A percentile compares a stretch with the other conserved stretches of the same genome.
Evolutionary conservation across 1,140 invertebrate species (phyloP).

Genomic region (Pachyrhynchus sulphureomaculatus): DNA sequence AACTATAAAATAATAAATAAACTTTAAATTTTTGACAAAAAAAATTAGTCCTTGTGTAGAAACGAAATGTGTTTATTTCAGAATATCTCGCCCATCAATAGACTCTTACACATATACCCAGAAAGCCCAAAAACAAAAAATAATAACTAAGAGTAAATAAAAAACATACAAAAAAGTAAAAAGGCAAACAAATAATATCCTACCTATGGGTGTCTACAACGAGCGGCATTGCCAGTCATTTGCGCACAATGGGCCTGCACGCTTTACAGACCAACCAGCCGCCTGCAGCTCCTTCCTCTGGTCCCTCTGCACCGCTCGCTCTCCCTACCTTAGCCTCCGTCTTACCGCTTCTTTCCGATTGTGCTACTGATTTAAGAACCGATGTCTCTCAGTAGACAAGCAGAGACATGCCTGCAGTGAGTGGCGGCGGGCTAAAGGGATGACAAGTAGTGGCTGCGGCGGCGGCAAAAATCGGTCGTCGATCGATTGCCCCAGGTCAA

Average conservation of each 20-base stretch:
- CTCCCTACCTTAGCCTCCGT: constrained; percentile 14
- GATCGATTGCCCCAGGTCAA: constrained; percentile 1
- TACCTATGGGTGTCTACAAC: constrained; percentile 26
- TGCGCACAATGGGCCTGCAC: background rate
- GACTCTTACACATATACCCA: background rate
- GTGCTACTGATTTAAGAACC: constrained; percentile 1
- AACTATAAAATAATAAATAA: too few species aligned
- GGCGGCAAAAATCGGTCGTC: constrained; percentile 18
- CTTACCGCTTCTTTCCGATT: constrained; percentile 10
- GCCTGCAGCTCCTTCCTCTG: constrained; percentile 27
- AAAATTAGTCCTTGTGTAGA: too few species aligned
- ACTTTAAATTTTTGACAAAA: too few species aligned
- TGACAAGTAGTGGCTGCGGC: constrained; percentile 16
- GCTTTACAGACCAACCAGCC: constrained; percentile 15
- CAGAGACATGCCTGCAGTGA: constrained; percentile 18
- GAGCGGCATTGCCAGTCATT: constrained; percentile 7
- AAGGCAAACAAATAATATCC: constrained; percentile 30
- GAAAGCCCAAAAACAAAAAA: background rate
- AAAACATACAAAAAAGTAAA: constrained; percentile 10
- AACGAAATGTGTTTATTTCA: too few species aligned
- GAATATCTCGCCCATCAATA: too few species aligned
- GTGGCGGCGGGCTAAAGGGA: constrained; percentile 13
- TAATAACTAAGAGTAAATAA: background rate
- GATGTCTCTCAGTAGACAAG: constrained; percentile 3
- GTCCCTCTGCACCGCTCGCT: constrained; percentile 28